A percentile compares a stretch with the other conserved stretches of the same genome.
phyloP scores from a whole-genome alignment of 2,888 invertebrate genomes.

The Parochlus steinenii region DNA sequence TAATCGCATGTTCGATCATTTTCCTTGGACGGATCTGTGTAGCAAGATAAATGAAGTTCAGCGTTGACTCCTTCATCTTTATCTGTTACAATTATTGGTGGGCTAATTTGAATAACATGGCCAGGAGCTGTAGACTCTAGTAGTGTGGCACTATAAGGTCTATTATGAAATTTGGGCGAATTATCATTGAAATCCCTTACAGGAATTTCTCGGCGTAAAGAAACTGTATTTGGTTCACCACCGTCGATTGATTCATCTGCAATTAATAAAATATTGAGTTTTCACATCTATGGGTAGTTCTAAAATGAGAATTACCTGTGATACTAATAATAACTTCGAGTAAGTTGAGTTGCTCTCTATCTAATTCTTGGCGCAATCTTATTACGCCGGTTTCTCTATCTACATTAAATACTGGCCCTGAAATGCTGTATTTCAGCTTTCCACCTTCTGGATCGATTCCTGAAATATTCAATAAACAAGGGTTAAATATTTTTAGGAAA shows the following conservation, averaged over 20 bases:
- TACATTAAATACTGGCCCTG: conserved; percentile 67
- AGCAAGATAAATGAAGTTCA: conserved; percentile 47
- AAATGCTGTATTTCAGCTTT: conserved; percentile 57
- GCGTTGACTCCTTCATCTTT: conserved; percentile 57
- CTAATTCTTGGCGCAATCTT: conserved; percentile 48
- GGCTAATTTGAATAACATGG: conserved; percentile 37
- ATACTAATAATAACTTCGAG: conserved; percentile 69
- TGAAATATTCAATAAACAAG: conserved; percentile 19
- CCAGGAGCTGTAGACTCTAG: conserved; percentile 51
- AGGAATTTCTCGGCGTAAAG: conserved; percentile 56
- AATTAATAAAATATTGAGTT: conserved; percentile 15
- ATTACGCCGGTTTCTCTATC: conserved; percentile 59
- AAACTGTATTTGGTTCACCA: conserved; percentile 62
- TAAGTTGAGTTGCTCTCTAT: conserved; percentile 50
- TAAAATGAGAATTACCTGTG: conserved; percentile 38
- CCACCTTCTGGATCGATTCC: conserved; percentile 61
- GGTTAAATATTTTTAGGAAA: conserved; percentile 1
- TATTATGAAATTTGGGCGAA: conserved; percentile 50
- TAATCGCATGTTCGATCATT: conserved; percentile 53
- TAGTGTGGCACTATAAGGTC: conserved; percentile 55
- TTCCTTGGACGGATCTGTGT: conserved; percentile 35
- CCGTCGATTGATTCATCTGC: conserved; percentile 51
- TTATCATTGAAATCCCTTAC: conserved; percentile 71
- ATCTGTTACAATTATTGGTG: conserved; percentile 51
- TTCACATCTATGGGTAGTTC: conserved; percentile 4